Base-by-base conservation (phyloP, 2,888 invertebrate genomes). In the Hermodice carunculata region DNA sequence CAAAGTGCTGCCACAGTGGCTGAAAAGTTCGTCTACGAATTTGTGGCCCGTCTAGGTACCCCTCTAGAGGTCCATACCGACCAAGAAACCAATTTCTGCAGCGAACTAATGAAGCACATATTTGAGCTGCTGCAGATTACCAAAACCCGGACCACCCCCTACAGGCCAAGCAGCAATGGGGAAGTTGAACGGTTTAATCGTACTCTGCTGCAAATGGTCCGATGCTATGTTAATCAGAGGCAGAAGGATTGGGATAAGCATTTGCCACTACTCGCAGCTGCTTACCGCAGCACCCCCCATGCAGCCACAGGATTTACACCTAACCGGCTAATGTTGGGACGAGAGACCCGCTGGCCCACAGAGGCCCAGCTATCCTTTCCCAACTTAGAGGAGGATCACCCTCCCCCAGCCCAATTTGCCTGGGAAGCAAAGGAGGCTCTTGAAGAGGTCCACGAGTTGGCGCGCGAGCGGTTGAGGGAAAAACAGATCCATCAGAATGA, bases 171-270 rank as follows among this genome's bases (percentile, higher is more conserved):
- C 11, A 31, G 4, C 11, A 34, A 52, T 19, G 32, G 31, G 22
- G 52, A 19, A n/a, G n/a, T n/a, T n/a, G n/a, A 5, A 19, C 19
- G 4, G 17, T 5, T n/a, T n/a, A n/a, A n/a, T n/a, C n/a, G n/a
- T n/a, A n/a, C n/a, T n/a, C n/a, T n/a, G n/a, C n/a, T n/a, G n/a
- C n/a, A n/a, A n/a, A n/a, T n/a, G n/a, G n/a, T n/a, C n/a, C n/a
- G n/a, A n/a, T n/a, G n/a, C n/a, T n/a, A n/a, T n/a, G n/a, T n/a
- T n/a, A n/a, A n/a, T n/a, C 11, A 68, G 5, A 43, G 69, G 28
- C 78, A 76, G 28, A 37, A 22, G 5, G 61, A 74, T 34, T 81
- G 79, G 80, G 79, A 81, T 59, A 5, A 65, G 11, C 64, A 62
- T 42, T 44, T 80, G 5, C 67, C 64, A 5, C 64, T 68, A 31